Evolutionary conservation across 2,113 vertebrate genomes (phyloP), one percentile per base, ranked within the genome.

Genomic region (Motacilla alba): DNA sequence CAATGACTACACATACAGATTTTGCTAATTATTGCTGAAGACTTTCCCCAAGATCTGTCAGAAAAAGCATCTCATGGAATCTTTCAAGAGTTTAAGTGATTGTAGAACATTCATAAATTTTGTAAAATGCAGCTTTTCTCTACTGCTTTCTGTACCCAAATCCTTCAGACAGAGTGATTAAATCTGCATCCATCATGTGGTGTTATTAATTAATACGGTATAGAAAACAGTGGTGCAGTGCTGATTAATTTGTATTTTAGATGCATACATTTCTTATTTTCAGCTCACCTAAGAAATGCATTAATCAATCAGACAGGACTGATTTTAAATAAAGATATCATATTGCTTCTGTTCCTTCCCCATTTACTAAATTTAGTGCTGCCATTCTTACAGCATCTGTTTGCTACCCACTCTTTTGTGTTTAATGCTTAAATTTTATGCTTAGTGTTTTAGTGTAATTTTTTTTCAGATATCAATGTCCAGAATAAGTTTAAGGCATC

Each of bases 191-290:
- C 3, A 24, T 96, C 95, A 94, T 90, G 87, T 86, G 92, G 64
- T 89, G 72, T 97, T 96, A 97, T 98, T 97, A 98, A 97, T 98
- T 95, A 96, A 93, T 91, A 95, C 4, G 3, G 52, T 82, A 93
- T 47, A 80, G 53, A 52, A 87, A 80, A 90, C 33, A 11, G 4
- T 74, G 82, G 37, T 95, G 73, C 4, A 11, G 37, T 90, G 73
- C 82, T 97, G 96, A 97, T 97, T 97, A 97, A 97, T 97, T 94
- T 96, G 67, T 94, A 82, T 84, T 95, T 97, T 95, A 94, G 83
- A 17, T 89, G 85, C 89, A 92, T 93, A 63, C 33, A 78, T 97
- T 89, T 97, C 89, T 90, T 93, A 43, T 89, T 96, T 97, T 87
- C 91, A 91, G 66, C 82, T 94, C 64, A 83, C 66, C 73, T 93